These are phyloP conservation scores for Catocala sponsa DNA, from an alignment of 2,888 invertebrate species.

Conservation along the genomic window DNA sequence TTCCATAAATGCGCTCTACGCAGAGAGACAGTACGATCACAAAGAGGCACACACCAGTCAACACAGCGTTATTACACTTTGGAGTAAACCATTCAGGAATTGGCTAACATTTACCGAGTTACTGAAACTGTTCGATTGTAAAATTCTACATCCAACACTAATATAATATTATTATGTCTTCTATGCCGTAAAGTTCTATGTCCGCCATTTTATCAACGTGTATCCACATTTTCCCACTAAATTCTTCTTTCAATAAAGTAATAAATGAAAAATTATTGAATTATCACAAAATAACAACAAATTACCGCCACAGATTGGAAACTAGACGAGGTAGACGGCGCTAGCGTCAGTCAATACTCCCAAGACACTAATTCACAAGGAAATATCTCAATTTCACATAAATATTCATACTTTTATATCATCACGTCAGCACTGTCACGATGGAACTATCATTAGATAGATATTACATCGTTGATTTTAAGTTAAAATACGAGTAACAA, in stretches of 20 bases:
- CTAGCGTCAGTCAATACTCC: slow-evolving; percentile 72
- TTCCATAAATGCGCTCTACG: not conserved
- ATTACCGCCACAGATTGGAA: slow-evolving; percentile 71
- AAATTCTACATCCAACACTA: not conserved
- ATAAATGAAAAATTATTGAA: not conserved
- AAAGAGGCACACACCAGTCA: slow-evolving; percentile 3
- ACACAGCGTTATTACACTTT: too few relatives aligned
- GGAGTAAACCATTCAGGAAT: too few relatives aligned
- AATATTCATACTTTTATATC: slow-evolving; percentile 22
- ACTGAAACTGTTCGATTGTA: too few relatives aligned
- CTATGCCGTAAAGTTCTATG: slow-evolving; percentile 17
- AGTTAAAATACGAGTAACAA: slow-evolving; percentile 13
- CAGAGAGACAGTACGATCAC: not conserved
- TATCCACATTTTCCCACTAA: slow-evolving; percentile 24
- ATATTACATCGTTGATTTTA: slow-evolving; percentile 8
- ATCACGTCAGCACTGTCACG: slow-evolving; percentile 19
- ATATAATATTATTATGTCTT: not conserved
- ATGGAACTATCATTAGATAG: slow-evolving; percentile 2
- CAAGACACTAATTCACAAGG: slow-evolving; percentile 33
- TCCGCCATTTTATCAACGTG: slow-evolving; percentile 56
- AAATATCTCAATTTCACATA: slow-evolving; percentile 41
- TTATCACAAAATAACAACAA: slow-evolving; percentile 52
- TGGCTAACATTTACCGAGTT: too few relatives aligned
- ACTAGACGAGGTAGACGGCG: slow-evolving; percentile 74
- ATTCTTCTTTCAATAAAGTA: slow-evolving; percentile 4